Conservation (phyloP, 2,888 invertebrate genomes). For the Chrysolina oricalcia region DNA sequence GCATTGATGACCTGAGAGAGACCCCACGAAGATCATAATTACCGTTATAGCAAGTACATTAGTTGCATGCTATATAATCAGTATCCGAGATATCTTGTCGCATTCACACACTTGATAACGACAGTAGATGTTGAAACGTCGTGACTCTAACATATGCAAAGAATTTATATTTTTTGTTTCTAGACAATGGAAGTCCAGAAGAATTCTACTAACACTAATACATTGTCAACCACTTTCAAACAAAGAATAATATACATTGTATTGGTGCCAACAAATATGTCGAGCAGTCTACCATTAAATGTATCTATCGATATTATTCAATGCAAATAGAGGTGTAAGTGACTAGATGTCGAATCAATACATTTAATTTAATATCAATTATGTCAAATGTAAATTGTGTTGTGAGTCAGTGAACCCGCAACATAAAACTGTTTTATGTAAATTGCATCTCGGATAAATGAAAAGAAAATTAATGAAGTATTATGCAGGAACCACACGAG, state of each 20-base stretch:
- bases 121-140: too few relatives aligned
- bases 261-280: background rate
- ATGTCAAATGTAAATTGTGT: constrained; percentile 49
- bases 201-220: too few relatives aligned
- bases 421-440: constrained; percentile 45
- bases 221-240: too few relatives aligned
- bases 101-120: too few relatives aligned
- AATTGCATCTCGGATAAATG: constrained; percentile 47
- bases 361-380: constrained; percentile 40
- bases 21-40: too few relatives aligned
- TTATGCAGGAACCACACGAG: constrained; percentile 43
- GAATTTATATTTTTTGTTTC: too few relatives aligned
- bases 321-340: constrained; percentile 6
- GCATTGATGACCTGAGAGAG: too few relatives aligned
- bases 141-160: too few relatives aligned
- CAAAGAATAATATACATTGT: background rate
- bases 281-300: constrained; percentile 1
- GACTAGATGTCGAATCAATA: constrained; percentile 29
- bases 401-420: constrained; percentile 49
- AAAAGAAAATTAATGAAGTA: constrained; percentile 47
- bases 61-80: too few relatives aligned
- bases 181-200: too few relatives aligned
- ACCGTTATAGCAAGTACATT: too few relatives aligned
- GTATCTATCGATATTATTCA: background rate
- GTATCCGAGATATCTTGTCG: too few relatives aligned